phyloP scores from a whole-genome alignment of 2,113 vertebrate genomes.

The Micromys minutus region DNA sequence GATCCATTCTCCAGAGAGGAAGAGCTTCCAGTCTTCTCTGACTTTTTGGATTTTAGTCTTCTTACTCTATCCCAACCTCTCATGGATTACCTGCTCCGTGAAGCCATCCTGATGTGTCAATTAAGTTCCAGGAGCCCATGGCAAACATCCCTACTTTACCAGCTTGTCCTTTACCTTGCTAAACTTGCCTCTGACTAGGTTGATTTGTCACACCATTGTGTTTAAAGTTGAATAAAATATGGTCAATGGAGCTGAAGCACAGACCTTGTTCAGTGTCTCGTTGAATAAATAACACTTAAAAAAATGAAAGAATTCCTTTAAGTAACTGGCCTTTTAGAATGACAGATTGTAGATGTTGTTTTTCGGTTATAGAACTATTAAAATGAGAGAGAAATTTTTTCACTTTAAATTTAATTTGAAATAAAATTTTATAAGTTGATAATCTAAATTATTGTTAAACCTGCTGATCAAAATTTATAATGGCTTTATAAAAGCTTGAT shows the following conservation, averaged over 20 bases:
- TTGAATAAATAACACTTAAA: neutral
- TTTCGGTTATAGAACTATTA: neutral
- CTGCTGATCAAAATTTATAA: neutral
- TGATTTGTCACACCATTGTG: neutral
- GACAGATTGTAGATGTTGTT: neutral
- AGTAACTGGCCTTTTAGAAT: neutral
- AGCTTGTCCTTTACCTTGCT: neutral
- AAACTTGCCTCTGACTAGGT: neutral
- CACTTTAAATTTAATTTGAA: neutral
- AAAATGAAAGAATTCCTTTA: neutral
- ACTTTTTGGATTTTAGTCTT: neutral
- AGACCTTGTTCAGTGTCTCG: neutral
- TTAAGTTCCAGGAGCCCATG: neutral
- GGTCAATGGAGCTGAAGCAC: neutral
- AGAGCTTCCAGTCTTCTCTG: neutral
- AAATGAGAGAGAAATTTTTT: neutral
- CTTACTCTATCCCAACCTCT: neutral
- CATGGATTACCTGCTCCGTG: neutral
- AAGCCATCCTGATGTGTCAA: neutral
- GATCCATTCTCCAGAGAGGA: neutral
- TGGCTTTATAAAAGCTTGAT: constrained; percentile 1
- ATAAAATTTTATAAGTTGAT: neutral
- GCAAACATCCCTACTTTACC: too few relatives aligned
- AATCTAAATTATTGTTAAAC: constrained; percentile 39
- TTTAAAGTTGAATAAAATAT: neutral